Conservation (phyloP, 2,888 invertebrate genomes). For the Cosmia pyralina region DNA sequence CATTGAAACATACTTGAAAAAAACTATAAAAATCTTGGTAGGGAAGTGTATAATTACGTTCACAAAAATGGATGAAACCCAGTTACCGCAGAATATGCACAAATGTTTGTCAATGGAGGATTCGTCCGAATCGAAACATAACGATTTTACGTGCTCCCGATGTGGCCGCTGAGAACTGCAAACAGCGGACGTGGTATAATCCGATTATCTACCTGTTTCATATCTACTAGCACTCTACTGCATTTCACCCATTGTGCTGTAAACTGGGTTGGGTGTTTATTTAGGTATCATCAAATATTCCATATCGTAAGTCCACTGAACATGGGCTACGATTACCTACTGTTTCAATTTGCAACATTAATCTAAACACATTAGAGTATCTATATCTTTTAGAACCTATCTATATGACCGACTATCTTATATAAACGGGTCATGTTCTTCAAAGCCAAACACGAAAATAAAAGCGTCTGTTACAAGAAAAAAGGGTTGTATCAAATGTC, state of each 20-base stretch:
- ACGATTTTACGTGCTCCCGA: conserved; percentile 68
- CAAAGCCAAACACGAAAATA: conserved; percentile 24
- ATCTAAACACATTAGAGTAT: not conserved
- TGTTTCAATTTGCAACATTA: not conserved
- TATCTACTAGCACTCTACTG: conserved; percentile 53
- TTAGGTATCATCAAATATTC: conserved; percentile 19
- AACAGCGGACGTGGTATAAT: conserved; percentile 69
- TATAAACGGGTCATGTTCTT: conserved; percentile 23
- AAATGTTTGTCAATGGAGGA: conserved; percentile 68
- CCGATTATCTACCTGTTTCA: conserved; percentile 72
- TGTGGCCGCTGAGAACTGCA: conserved; percentile 59
- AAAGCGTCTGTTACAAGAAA: conserved; percentile 10
- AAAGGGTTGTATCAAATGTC: conserved; percentile 32
- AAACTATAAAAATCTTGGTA: not conserved
- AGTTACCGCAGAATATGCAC: conserved; percentile 61
- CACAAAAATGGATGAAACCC: conserved; percentile 59
- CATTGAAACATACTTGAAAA: not conserved
- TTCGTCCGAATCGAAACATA: conserved; percentile 71
- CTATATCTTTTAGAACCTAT: not conserved
- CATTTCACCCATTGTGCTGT: conserved; percentile 41
- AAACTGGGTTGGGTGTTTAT: conserved; percentile 8
- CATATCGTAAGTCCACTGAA: not conserved
- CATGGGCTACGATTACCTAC: too few relatives aligned
- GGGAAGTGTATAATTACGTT: conserved; percentile 14
- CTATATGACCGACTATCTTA: not conserved